Conservation (phyloP, 2,113 vertebrate species). For the Neogale vison region DNA sequence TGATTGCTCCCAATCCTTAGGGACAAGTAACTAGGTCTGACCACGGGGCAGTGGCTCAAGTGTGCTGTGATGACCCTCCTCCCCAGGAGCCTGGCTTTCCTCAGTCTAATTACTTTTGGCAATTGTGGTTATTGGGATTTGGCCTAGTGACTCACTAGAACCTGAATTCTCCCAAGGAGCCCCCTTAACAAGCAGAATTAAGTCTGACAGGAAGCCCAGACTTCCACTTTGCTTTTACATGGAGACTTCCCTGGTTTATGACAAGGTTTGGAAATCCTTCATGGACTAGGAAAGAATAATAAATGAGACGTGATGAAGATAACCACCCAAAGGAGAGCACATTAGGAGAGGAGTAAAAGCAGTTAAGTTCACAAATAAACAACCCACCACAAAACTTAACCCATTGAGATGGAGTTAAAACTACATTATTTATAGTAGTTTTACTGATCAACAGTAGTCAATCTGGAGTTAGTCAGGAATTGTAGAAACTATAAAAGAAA, state of each 20-base stretch:
- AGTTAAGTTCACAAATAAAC: constrained; percentile 19
- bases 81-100: constrained; percentile 73
- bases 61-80: constrained; percentile 62
- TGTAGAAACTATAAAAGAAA: constrained; percentile 53
- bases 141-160: constrained; percentile 76
- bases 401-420: background rate
- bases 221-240: constrained; percentile 62
- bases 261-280: constrained; percentile 54
- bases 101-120: constrained; percentile 79
- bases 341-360: constrained; percentile 14
- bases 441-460: constrained; percentile 45
- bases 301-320: constrained; percentile 65
- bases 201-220: constrained; percentile 69
- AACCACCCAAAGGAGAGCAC: constrained; percentile 32
- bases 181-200: constrained; percentile 71
- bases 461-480: constrained; percentile 19
- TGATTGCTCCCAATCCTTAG: constrained; percentile 65
- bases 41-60: constrained; percentile 55
- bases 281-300: constrained; percentile 54
- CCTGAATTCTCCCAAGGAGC: constrained; percentile 74
- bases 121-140: constrained; percentile 77
- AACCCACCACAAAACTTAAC: background rate
- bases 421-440: constrained; percentile 46
- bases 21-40: constrained; percentile 70
- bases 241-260: constrained; percentile 63